phyloP scores from a whole-genome alignment of 2,888 invertebrate genomes.

The Notodonta dromedarius region DNA sequence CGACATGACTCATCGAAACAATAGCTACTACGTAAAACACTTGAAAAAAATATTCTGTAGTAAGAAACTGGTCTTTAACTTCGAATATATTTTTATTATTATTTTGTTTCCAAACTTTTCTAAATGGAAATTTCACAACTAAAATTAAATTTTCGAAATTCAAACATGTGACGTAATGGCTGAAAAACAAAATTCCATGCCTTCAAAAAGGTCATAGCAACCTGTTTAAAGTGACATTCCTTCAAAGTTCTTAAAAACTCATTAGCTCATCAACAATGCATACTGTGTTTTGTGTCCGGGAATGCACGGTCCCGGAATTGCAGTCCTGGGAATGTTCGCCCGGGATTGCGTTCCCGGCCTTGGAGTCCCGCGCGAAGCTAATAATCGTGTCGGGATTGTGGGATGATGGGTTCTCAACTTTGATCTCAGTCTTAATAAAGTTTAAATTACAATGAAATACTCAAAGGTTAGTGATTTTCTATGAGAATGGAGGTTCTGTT shows the following conservation, averaged over 20 bases:
- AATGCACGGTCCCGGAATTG: conserved; percentile 34
- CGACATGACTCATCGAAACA: too few species aligned
- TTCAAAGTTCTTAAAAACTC: conserved; percentile 41
- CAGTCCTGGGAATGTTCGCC: conserved; percentile 35
- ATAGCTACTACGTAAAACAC: too few species aligned
- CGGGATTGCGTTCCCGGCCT: conserved; percentile 15
- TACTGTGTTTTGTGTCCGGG: conserved; percentile 52
- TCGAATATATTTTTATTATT: too few species aligned
- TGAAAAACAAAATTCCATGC: conserved; percentile 20
- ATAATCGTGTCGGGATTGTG: neutral
- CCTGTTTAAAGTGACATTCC: conserved; percentile 39
- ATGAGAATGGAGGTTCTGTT: too few species aligned
- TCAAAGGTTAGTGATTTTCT: too few species aligned
- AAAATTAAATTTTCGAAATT: conserved; percentile 19
- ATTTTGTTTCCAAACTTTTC: too few species aligned
- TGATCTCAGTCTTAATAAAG: neutral
- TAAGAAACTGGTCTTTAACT: too few species aligned
- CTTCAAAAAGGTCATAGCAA: conserved; percentile 17
- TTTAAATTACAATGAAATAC: neutral
- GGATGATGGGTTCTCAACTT: neutral
- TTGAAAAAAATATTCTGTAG: too few species aligned
- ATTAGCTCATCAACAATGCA: conserved; percentile 54
- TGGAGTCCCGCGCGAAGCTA: neutral
- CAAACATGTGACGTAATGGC: conserved; percentile 16
- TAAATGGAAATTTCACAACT: conserved; percentile 13